Percentiles rank a stretch among this genome's conserved stretches.
These are phyloP conservation scores for Patagioenas fasciata DNA, from an alignment of 2,113 vertebrate species.

Conservation along the genomic window DNA sequence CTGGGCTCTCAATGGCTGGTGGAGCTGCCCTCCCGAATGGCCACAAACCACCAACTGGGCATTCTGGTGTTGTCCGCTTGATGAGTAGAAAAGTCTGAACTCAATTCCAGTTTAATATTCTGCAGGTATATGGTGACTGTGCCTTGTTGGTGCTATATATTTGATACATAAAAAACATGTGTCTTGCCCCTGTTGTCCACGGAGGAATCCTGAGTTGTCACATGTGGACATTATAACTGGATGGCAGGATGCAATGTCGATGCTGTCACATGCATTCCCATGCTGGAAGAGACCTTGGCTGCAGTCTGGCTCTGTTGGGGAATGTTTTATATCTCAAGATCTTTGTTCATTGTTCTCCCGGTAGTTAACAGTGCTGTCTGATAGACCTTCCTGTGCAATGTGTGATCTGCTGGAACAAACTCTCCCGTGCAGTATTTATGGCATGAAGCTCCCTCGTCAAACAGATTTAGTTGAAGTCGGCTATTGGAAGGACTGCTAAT, in stretches of 20 bases:
- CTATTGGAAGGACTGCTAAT: slow-evolving; percentile 65
- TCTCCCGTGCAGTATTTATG: slow-evolving; percentile 37
- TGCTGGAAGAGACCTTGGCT: neutral
- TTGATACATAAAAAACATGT: neutral
- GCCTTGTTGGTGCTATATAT: neutral
- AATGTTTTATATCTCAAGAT: neutral
- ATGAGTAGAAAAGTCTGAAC: neutral
- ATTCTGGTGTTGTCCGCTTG: neutral
- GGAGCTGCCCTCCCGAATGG: neutral
- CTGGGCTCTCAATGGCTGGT: neutral
- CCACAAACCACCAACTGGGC: neutral
- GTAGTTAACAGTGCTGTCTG: neutral
- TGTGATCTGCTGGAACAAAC: slow-evolving; percentile 26
- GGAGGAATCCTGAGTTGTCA: neutral
- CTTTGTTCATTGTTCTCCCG: neutral
- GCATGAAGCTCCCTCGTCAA: slow-evolving; percentile 48
- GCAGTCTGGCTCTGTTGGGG: neutral
- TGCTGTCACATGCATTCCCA: neutral
- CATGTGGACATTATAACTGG: neutral
- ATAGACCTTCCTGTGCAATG: neutral
- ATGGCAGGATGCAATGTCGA: neutral
- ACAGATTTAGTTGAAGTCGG: slow-evolving; percentile 33
- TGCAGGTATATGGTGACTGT: neutral
- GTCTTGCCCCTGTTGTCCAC: neutral
- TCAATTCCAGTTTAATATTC: neutral